Evolutionary conservation across 1,140 invertebrate genomes (phyloP), one percentile per base, ranked within the genome.

Genomic region (Trichonephila inaurata): DNA sequence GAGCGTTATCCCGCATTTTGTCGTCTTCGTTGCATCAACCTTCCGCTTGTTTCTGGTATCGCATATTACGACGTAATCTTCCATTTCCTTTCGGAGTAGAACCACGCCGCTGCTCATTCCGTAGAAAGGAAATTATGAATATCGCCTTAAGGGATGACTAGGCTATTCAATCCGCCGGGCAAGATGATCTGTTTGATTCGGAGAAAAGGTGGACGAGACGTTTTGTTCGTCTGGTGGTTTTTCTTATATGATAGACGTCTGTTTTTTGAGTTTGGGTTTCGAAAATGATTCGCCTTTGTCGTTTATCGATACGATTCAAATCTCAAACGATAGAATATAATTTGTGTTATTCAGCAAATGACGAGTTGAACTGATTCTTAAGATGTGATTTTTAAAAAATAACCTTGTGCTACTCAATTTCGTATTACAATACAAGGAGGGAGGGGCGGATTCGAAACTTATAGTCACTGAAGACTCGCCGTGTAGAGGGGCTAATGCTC

Each of bases 1-100:
- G 72, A 28, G 33, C 4, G 18, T 10, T 19, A 77, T 77, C 33
- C 72, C 33, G 18, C 72, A 40, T 77, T 77, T 7, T 18, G 14
- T 77, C 33, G 33, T 40, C 72, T 77, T 40, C 69, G 24, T 77
- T 77, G 18, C 69, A 77, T 77, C 69, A 33, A 40, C 69, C 69
- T 77, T 77, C 72, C 72, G 72, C 72, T 77, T 77, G 72, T 77
- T 77, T 77, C 33, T 77, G 33, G 28, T 77, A 77, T 33, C 72
- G 28, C 72, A 77, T 77, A 33, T 77, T 77, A 77, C 72, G 40
- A 28, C 72, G 72, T 77, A 77, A 77, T 77, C 72, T 40, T 77
- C 16, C 72, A 77, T 77, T 77, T 77, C 72, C 72, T 77, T 77
- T 77, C 72, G 14, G 14, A 10, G 72, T 77, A 77, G 24, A 5